Evolutionary conservation across 2,888 invertebrate genomes (phyloP).

Genomic region (Hypomecis punctinalis): DNA sequence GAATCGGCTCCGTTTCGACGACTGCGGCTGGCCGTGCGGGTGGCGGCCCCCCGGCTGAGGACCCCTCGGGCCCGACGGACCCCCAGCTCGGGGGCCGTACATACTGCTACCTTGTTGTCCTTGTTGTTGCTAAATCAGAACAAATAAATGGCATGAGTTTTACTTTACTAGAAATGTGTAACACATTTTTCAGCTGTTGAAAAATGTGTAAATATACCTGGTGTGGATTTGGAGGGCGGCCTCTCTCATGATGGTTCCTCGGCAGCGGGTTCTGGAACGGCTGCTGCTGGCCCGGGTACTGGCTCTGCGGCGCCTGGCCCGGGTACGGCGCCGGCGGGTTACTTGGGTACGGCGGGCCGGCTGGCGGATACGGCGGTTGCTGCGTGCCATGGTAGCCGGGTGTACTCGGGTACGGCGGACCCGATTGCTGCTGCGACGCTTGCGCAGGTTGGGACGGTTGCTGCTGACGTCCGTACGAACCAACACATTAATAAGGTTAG

Average conservation of each 20-base stretch:
- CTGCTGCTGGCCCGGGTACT: conserved; percentile 61
- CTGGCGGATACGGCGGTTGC: conserved; percentile 82
- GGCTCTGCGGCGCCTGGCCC: conserved; percentile 46
- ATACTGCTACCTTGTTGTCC: conserved; percentile 46
- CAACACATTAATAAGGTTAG: conserved; percentile 86
- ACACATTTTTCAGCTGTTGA: not conserved
- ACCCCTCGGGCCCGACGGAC: conserved; percentile 59
- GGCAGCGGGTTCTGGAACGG: conserved; percentile 73
- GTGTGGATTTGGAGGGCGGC: conserved; percentile 82
- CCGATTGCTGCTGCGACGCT: conserved; percentile 83
- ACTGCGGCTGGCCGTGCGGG: conserved; percentile 74
- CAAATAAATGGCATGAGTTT: not conserved
- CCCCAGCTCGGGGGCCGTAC: conserved; percentile 62
- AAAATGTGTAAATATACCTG: conserved; percentile 56
- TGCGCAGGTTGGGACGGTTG: conserved; percentile 84
- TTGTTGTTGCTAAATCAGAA: conserved; percentile 39
- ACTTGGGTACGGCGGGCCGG: conserved; percentile 82
- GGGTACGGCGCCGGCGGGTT: conserved; percentile 62
- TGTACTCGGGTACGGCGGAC: conserved; percentile 82
- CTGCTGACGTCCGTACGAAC: conserved; percentile 86
- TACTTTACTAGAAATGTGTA: not conserved
- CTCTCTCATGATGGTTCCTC: conserved; percentile 82
- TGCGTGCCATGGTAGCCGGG: conserved; percentile 84
- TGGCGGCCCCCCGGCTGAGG: conserved; percentile 64
- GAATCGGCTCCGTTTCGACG: conserved; percentile 87